Evolutionary conservation across 2,113 vertebrate species (phyloP).

Genomic region (Apus apus): DNA sequence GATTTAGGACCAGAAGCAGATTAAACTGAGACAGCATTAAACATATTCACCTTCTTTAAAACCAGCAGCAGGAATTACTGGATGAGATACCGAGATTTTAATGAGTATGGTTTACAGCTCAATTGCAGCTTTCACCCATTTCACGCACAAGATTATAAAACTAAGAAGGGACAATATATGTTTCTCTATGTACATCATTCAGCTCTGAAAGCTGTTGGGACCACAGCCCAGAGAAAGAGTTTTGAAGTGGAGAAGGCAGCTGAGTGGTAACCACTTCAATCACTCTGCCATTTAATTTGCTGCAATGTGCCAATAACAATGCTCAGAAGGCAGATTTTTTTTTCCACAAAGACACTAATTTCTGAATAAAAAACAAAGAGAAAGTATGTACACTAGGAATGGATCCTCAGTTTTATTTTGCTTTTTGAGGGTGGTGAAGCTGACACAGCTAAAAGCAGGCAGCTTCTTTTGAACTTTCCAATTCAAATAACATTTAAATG

Average conservation of each 20-base stretch:
- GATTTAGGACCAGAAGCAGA: background rate
- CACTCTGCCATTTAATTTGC: background rate
- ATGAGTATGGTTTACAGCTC: background rate
- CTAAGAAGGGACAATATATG: rapidly evolving
- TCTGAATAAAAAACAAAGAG: background rate
- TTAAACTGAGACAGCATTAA: background rate
- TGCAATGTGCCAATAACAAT: background rate
- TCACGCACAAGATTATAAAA: background rate
- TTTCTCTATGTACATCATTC: background rate
- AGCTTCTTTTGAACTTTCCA: background rate
- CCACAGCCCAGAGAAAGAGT: background rate
- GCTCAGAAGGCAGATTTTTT: background rate
- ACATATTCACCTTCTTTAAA: background rate
- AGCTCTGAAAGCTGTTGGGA: background rate
- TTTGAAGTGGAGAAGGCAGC: background rate
- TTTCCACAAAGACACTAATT: background rate
- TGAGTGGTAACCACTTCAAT: background rate
- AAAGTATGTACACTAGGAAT: background rate
- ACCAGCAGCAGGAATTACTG: background rate
- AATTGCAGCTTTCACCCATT: background rate
- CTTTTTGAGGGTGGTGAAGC: background rate
- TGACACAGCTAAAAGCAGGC: background rate
- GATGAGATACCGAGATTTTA: background rate
- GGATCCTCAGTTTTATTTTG: background rate
- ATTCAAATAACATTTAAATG: background rate